phyloP scores from a whole-genome alignment of 2,797 vertebrate species.

The Pseudochromis fuscus region DNA sequence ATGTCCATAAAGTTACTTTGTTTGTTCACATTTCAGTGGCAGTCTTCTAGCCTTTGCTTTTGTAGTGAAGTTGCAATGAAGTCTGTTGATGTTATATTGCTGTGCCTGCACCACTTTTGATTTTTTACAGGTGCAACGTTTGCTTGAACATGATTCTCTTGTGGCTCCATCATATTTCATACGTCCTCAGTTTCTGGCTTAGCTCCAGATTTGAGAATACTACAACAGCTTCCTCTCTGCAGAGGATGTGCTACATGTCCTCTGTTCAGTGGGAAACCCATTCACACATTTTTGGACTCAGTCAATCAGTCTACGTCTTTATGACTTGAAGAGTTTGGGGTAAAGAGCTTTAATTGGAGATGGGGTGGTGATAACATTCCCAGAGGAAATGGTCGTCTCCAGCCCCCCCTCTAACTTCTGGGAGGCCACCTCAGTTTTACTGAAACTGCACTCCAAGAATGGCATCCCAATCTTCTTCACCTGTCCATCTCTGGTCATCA shows the following conservation, averaged over 20 bases:
- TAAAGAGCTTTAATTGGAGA: constrained; percentile 80
- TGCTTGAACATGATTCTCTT: constrained; percentile 10
- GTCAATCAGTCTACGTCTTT: constrained; percentile 33
- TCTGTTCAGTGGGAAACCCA: constrained; percentile 37
- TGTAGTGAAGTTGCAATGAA: constrained; percentile 10
- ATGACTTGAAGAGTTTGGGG: constrained; percentile 81
- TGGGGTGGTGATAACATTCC: constrained; percentile 79
- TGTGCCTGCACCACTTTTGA: constrained; percentile 17
- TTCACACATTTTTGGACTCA: constrained; percentile 35
- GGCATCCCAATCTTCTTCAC: constrained; percentile 85
- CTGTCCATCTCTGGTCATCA: constrained; percentile 84
- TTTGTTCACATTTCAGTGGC: constrained; percentile 60
- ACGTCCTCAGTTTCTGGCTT: constrained; percentile 1
- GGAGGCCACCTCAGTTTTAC: constrained; percentile 85
- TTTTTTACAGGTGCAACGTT: constrained; percentile 14
- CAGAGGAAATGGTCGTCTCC: constrained; percentile 86
- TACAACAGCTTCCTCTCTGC: constrained; percentile 18
- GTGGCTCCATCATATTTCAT: constrained; percentile 11
- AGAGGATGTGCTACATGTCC: constrained; percentile 44
- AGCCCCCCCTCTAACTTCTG: constrained; percentile 82
- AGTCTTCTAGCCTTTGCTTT: constrained; percentile 19
- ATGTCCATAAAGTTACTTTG: constrained; percentile 21
- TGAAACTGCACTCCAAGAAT: constrained; percentile 88
- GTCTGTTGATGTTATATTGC: constrained; percentile 8
- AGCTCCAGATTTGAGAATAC: constrained; percentile 13